A percentile compares a stretch with the other conserved stretches of the same genome.
Conservation (phyloP, 1,140 invertebrate genomes). For the Spodoptera litura region DNA sequence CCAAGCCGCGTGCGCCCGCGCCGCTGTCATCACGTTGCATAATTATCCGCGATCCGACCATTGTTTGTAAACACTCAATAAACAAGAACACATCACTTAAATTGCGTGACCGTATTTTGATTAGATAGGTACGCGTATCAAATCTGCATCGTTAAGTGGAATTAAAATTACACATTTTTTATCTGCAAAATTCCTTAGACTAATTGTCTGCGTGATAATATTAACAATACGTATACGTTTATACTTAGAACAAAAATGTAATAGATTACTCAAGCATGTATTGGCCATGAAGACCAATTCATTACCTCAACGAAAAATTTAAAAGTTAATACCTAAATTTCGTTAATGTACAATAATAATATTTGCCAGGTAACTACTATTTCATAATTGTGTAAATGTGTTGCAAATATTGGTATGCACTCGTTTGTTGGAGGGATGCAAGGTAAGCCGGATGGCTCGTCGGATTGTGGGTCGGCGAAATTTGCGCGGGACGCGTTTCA, state of each 20-base stretch:
- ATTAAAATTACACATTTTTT: conserved; percentile 47
- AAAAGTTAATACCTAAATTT: no score
- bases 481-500: conserved; percentile 59
- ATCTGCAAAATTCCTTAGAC: conserved; percentile 37
- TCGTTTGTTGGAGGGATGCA: conserved; percentile 59
- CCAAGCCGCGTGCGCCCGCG: conserved; percentile 60
- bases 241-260: no score
- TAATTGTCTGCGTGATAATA: conserved; percentile 37
- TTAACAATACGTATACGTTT: not conserved
- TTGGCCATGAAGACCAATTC: no score
- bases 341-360: no score
- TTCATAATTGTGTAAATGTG: not conserved
- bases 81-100: conserved; percentile 68
- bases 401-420: conserved; percentile 54
- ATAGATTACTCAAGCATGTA: no score
- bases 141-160: conserved; percentile 38
- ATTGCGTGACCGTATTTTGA: conserved; percentile 73
- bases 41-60: conserved; percentile 80
- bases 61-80: conserved; percentile 84
- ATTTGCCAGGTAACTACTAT: no score
- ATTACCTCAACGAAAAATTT: no score
- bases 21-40: conserved; percentile 80
- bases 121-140: conserved; percentile 58
- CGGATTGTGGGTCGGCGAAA: conserved; percentile 69
- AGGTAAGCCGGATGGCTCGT: conserved; percentile 61